Base-by-base conservation (phyloP, 2,797 vertebrate species). In the Loriculus beryllinus region DNA sequence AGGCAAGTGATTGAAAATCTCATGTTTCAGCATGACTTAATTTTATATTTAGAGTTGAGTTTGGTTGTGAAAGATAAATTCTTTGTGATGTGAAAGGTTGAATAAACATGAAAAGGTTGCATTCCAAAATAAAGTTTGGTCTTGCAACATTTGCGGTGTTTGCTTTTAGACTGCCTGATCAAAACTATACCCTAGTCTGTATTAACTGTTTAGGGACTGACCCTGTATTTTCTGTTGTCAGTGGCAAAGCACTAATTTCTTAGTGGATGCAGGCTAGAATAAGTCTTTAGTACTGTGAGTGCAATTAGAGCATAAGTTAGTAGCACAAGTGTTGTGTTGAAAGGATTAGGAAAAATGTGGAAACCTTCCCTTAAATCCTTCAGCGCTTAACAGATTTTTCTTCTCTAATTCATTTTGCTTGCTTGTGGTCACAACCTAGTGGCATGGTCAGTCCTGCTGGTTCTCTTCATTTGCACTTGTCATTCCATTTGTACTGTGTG, bases 61-160 rank as follows among this genome's bases (percentile, higher is more conserved):
- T 86, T 67, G 26, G 22, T 86, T 91, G 82, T 70, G 85, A 91
- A 29, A 94, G 83, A 75, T 82, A 59, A 77, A 10, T 88, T 88
- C 77, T 82, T 93, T 70, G 56, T 91, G 72, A 31, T 88, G 39
- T 52, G 37, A 26, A 69, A 78, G 31, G 40, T 47, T 91, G 77
- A 93, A 78, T 71, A 92, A 94, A 88, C 68, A 52, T 62, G 28
- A 62, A 67, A 47, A 75, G 74, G 35, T 48, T 86, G 23, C 26
- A 7, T 22, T 79, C 54, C 17, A 43, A 57, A 72, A 71, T 77
- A 22, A 51, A 29, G 9, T 54, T 91, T 10, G 8, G 17, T 76
- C 59, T 60, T 68, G 43, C 31, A 40, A 1, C 78, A 22, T 68
- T 69, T 82, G 74, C 15, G 20, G 16, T 81, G 47, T 83, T 94